These are phyloP conservation scores for Gopherus evgoodei DNA, from an alignment of 2,113 vertebrate genomes.

Conservation along the genomic window DNA sequence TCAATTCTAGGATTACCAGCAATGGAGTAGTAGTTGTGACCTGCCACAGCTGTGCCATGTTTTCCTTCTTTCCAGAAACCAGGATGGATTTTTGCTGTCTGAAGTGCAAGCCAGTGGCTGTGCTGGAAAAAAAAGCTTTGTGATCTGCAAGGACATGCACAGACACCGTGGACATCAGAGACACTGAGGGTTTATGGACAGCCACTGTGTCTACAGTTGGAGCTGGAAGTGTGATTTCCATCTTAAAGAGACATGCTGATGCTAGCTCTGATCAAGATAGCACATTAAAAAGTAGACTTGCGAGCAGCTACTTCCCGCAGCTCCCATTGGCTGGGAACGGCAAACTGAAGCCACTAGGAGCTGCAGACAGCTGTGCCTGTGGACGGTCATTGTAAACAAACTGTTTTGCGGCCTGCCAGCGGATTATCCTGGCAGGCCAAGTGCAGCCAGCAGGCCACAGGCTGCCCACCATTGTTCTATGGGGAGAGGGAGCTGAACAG, in stretches of 20 bases:
- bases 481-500: background rate
- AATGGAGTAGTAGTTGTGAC: background rate
- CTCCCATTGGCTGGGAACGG: no score
- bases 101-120: background rate
- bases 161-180: background rate
- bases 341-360: no score
- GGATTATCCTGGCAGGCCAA: no score
- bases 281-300: no score
- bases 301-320: background rate
- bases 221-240: background rate
- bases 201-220: background rate
- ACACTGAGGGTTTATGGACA: background rate
- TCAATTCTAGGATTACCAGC: background rate
- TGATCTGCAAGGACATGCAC: background rate
- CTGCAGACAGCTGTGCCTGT: no score
- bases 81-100: background rate
- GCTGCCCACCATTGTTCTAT: background rate
- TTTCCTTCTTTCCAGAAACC: background rate
- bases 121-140: background rate
- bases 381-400: no score
- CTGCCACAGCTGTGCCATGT: background rate
- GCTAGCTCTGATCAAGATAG: background rate
- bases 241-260: background rate
- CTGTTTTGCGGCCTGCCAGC: no score
- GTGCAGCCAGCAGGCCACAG: no score